phyloP scores from a whole-genome alignment of 2,797 vertebrate genomes.

The Spea hammondii region DNA sequence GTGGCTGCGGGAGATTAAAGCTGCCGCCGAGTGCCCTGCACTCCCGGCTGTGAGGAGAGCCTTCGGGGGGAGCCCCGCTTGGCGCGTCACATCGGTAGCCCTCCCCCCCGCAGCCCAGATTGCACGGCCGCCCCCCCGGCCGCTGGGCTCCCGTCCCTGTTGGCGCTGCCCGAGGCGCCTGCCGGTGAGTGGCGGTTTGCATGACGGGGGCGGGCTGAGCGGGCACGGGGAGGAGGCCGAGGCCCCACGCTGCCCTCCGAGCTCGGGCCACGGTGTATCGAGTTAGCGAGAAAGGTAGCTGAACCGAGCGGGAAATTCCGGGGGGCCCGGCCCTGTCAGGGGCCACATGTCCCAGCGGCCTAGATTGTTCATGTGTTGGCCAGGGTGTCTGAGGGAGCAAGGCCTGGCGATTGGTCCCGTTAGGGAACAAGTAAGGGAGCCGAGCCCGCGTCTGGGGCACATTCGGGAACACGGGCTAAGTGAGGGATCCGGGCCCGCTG shows the following conservation, averaged over 20 bases:
- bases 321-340: not conserved
- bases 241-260: slow-evolving; percentile 34
- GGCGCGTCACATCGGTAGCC: slow-evolving; percentile 38
- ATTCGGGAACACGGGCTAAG: not conserved
- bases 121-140: slow-evolving; percentile 6
- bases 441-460: not conserved
- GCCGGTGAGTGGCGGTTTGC: slow-evolving; percentile 39
- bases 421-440: not conserved
- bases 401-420: not conserved
- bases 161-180: slow-evolving; percentile 2
- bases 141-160: not conserved
- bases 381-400: not conserved
- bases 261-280: slow-evolving; percentile 17
- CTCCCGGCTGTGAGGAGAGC: slow-evolving; percentile 63
- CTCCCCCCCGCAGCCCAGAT: slow-evolving; percentile 16
- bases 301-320: too few species aligned
- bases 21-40: slow-evolving; percentile 62
- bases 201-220: not conserved
- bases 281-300: slow-evolving; percentile 1
- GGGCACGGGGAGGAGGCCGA: not conserved
- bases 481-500: not conserved
- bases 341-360: not conserved
- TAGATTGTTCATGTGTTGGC: not conserved
- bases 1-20: slow-evolving; percentile 66
- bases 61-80: slow-evolving; percentile 51